Evolutionary conservation across 1,140 invertebrate species (phyloP).

Genomic region (Papilio dardanus): DNA sequence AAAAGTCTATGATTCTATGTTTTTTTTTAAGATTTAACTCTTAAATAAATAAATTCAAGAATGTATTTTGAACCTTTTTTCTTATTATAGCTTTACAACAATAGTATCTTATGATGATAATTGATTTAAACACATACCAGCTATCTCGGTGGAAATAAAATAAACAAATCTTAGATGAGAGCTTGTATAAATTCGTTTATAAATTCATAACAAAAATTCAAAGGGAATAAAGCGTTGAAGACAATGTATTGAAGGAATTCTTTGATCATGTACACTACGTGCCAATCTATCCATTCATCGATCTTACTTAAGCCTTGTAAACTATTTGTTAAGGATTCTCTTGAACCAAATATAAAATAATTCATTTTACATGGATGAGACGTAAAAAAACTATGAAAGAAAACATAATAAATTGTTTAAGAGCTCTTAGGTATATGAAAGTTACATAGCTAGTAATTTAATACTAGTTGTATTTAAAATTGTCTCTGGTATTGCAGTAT

Average conservation of each 20-base stretch:
- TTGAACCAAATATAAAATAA: too few species aligned
- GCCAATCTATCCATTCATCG: background rate
- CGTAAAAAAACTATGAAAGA: background rate
- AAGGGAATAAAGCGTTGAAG: background rate
- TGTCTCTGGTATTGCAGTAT: background rate
- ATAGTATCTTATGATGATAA: background rate
- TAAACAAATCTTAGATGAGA: background rate
- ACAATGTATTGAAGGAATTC: slow-evolving; percentile 1
- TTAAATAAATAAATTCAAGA: too few species aligned
- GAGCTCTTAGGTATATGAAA: background rate
- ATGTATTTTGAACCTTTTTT: too few species aligned
- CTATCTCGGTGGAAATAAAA: background rate
- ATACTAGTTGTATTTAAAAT: background rate
- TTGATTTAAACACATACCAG: background rate
- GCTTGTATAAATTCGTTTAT: background rate
- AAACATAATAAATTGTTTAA: too few species aligned
- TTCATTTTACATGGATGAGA: background rate
- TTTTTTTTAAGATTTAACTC: too few species aligned
- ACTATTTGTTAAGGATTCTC: background rate
- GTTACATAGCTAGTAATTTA: background rate
- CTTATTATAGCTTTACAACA: background rate
- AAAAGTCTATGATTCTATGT: too few species aligned
- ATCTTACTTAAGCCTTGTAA: background rate
- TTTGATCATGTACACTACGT: background rate
- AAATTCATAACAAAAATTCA: background rate